Evolutionary conservation across 2,888 invertebrate genomes (phyloP), one percentile per base, ranked within the genome.

Genomic region (Cheilosia scutellata): DNA sequence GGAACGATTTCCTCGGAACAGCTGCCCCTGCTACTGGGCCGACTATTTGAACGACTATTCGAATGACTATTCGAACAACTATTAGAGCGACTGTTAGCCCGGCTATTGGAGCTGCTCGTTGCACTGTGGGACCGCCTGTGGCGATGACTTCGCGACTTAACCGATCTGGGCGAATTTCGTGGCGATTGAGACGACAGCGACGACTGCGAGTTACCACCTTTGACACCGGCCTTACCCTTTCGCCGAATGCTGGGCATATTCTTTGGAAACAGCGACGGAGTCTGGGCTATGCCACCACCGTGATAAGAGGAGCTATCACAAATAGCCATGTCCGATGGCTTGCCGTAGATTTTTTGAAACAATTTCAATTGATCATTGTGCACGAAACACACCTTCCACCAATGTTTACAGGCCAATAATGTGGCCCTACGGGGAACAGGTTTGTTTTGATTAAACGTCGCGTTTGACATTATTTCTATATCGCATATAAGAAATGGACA

Each of bases 341-440:
- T 90, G 7, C 95, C 95, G 90, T 96, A 96, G 42, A 96, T 93
- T 89, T 96, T 96, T 87, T 96, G 93, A 92, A 96, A 96, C 92
- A 96, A 95, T 89, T 96, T 96, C 89, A 96, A 94, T 89, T 96
- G 96, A 91, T 96, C 96, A 31, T 95, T 96, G 89, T 96, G 95
- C 93, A 96, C 95, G 95, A 96, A 96, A 90, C 96, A 96, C 66
- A 96, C 96, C 91, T 96, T 95, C 96, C 96, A 96, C 96, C 96
- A 96, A 93, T 96, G 95, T 90, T 95, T 95, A 92, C 96, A 96
- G 94, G 95, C 95, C 57, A 95, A 90, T 88, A 95, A 94, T 90
- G 95, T 95, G 9, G 95, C 95, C 0, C 95, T 71, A 51, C 87
- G 82, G 37, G 88, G 63, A 27, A 87, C 40, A 16, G 87, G 76